A percentile compares a stretch with the other conserved stretches of the same genome.
phyloP scores from a whole-genome alignment of 2,888 invertebrate species.

The Spilarctia lutea region DNA sequence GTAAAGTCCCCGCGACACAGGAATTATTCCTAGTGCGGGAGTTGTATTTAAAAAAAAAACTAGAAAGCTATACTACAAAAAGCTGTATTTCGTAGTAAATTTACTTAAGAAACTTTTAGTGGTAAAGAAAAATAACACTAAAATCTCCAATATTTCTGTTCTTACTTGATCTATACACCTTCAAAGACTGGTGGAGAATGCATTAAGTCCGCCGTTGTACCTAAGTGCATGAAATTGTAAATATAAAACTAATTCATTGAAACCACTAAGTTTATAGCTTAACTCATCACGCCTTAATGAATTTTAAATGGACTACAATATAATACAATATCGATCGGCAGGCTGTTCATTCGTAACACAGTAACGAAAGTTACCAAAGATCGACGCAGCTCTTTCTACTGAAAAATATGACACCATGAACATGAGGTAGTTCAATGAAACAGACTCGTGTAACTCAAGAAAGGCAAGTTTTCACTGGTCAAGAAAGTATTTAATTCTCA shows the following conservation, averaged over 20 bases:
- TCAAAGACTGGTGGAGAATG: background rate
- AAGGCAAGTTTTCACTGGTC: background rate
- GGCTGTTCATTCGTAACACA: background rate
- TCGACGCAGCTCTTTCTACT: background rate
- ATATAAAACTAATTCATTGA: no score
- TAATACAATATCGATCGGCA: background rate
- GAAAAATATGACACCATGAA: background rate
- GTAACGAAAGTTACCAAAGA: background rate
- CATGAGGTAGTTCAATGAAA: background rate
- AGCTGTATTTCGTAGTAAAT: background rate
- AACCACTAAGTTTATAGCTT: no score
- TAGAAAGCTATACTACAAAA: background rate
- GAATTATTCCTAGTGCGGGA: no score
- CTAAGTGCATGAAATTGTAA: no score
- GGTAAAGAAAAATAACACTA: background rate
- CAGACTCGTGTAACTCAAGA: background rate
- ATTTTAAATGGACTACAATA: no score
- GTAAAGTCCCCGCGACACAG: no score
- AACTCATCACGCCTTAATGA: no score
- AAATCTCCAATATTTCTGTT: background rate
- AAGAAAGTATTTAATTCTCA: background rate
- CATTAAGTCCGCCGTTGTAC: no score
- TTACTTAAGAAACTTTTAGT: background rate
- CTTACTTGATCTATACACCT: no score
- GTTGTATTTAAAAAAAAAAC: no score